phyloP scores from a whole-genome alignment of 2,888 invertebrate genomes.

The Zygaena filipendulae region DNA sequence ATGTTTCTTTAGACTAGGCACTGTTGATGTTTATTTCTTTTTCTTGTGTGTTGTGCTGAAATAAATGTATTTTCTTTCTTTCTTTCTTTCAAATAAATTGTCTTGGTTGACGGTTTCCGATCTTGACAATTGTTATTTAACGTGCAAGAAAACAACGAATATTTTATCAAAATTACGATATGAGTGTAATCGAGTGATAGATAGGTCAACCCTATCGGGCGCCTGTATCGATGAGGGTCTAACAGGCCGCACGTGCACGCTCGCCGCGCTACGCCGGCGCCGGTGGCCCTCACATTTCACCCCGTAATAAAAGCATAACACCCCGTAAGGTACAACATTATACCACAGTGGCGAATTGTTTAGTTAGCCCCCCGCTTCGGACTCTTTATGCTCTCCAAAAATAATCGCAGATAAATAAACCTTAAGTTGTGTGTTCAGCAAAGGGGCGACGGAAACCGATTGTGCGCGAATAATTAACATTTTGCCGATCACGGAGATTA shows the following conservation, averaged over 20 bases:
- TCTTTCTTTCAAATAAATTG: no score
- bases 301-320: constrained; percentile 29
- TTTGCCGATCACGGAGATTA: constrained; percentile 21
- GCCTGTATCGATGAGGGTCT: constrained; percentile 28
- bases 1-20: no score
- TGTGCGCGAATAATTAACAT: constrained; percentile 24
- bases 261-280: constrained; percentile 22
- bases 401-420: constrained; percentile 59
- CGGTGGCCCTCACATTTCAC: constrained; percentile 3
- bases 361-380: constrained; percentile 26
- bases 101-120: no score
- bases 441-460: constrained; percentile 19
- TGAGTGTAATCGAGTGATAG: constrained; percentile 34
- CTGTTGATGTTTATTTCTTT: no score
- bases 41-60: no score
- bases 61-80: no score
- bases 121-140: no score
- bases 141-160: no score
- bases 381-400: constrained; percentile 29
- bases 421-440: constrained; percentile 25
- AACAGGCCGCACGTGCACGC: constrained; percentile 52
- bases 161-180: no score
- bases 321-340: constrained; percentile 25
- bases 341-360: constrained; percentile 44
- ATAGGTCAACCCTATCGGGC: constrained; percentile 45